These are phyloP conservation scores for Chrosomus eos DNA, from an alignment of 2,797 vertebrate genomes.

Conservation along the genomic window DNA sequence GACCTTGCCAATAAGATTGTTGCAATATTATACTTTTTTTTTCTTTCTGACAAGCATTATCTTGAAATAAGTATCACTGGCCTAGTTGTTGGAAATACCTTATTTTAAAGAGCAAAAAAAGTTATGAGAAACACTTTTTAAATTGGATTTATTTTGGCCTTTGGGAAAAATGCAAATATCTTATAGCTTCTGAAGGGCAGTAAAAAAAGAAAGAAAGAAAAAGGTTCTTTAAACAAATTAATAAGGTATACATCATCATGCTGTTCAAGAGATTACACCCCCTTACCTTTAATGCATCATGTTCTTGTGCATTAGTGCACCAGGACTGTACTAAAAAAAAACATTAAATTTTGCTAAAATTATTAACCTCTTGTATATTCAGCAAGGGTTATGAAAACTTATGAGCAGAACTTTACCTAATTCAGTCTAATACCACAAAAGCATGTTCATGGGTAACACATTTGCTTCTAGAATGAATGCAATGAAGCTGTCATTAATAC, in stretches of 20 bases:
- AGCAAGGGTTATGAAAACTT: neutral
- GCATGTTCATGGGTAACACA: neutral
- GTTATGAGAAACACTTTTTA: too few species aligned
- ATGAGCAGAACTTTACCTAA: neutral
- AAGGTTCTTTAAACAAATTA: neutral
- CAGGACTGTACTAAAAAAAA: neutral
- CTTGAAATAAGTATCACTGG: neutral
- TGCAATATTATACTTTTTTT: neutral
- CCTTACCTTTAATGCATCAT: neutral
- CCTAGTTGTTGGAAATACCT: neutral
- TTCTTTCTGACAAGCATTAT: neutral
- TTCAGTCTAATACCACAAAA: neutral
- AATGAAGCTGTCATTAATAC: neutral
- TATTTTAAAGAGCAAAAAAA: neutral
- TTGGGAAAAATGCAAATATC: neutral
- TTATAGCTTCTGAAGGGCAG: neutral
- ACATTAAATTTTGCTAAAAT: neutral
- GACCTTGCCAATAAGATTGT: neutral
- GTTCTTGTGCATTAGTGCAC: neutral
- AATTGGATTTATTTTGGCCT: neutral
- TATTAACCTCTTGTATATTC: neutral
- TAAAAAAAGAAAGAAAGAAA: neutral
- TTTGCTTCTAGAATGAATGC: neutral
- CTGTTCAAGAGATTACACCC: neutral
- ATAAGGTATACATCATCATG: neutral